A percentile compares a stretch with the other conserved stretches of the same genome.
Conservation (phyloP, 2,888 invertebrate genomes). For the Callinectes sapidus region DNA sequence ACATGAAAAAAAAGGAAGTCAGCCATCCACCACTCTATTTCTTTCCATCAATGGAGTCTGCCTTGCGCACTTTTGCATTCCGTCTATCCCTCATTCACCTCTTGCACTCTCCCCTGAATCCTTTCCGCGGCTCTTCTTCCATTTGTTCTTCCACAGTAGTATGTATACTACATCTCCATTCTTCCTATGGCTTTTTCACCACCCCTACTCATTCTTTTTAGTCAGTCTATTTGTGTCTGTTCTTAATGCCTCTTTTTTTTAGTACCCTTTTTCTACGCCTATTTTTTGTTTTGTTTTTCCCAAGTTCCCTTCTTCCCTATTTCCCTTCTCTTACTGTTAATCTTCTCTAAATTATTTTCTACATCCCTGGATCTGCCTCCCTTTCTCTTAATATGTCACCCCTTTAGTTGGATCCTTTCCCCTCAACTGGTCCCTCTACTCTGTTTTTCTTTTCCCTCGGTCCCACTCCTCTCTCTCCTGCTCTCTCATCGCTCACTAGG, state of each 20-base stretch:
- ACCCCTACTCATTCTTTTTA: background rate
- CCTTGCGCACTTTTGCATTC: background rate
- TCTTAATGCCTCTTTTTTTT: background rate
- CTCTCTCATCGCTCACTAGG: slow-evolving; percentile 16
- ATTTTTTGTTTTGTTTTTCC: background rate
- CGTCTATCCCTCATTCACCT: background rate
- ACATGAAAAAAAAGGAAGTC: background rate
- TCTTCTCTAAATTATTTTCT: slow-evolving; percentile 14
- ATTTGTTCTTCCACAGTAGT: slow-evolving; percentile 7
- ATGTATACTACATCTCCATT: background rate
- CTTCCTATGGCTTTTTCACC: background rate
- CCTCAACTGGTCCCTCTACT: background rate
- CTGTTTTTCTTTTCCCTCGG: slow-evolving; percentile 13
- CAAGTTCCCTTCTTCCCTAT: background rate
- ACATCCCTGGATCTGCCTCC: background rate
- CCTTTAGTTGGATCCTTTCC: slow-evolving; percentile 11
- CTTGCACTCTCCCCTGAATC: slow-evolving; percentile 22
- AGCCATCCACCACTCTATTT: background rate
- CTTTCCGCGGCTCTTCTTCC: background rate
- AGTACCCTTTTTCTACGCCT: background rate
- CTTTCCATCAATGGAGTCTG: background rate
- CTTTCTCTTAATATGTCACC: slow-evolving; percentile 27
- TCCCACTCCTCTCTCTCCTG: slow-evolving; percentile 9
- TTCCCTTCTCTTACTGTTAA: background rate
- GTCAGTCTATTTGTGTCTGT: background rate